A percentile compares a stretch with the other conserved stretches of the same genome.
phyloP scores from a whole-genome alignment of 2,113 vertebrate genomes.

The Haemorhous mexicanus region DNA sequence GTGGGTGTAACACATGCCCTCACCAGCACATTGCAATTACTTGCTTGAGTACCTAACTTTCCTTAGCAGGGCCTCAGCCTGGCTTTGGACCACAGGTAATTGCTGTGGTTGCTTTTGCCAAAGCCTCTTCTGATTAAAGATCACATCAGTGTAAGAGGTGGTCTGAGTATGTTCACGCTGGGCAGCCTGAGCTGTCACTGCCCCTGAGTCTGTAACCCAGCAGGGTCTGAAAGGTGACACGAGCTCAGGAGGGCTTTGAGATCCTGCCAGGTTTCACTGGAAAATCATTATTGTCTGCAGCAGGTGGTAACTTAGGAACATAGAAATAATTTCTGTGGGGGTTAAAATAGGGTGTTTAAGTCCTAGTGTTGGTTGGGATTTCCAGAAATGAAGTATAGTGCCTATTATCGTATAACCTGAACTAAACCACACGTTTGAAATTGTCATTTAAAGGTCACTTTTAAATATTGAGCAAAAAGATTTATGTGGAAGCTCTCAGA shows the following conservation, averaged over 20 bases:
- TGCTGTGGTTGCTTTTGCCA: neutral
- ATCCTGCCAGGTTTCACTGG: neutral
- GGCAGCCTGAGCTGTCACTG: neutral
- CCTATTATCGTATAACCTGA: neutral
- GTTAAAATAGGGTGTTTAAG: neutral
- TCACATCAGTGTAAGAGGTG: neutral
- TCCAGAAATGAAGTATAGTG: neutral
- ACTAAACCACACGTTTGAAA: neutral
- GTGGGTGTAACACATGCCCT: neutral
- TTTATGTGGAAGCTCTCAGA: neutral
- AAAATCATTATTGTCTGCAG: neutral
- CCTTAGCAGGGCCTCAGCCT: neutral
- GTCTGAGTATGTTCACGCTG: rapidly evolving
- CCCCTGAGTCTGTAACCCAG: neutral
- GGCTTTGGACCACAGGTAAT: neutral
- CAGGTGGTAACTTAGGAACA: neutral
- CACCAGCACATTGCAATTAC: neutral
- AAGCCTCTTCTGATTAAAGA: neutral
- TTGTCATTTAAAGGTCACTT: neutral
- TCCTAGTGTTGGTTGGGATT: neutral
- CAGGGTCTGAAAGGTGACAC: neutral
- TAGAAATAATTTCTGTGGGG: neutral
- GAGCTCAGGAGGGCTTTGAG: neutral
- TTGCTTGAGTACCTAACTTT: neutral
- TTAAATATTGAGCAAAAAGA: neutral